Conservation (phyloP, 2,888 invertebrate genomes). For the Agonopterix alstromeriana region DNA sequence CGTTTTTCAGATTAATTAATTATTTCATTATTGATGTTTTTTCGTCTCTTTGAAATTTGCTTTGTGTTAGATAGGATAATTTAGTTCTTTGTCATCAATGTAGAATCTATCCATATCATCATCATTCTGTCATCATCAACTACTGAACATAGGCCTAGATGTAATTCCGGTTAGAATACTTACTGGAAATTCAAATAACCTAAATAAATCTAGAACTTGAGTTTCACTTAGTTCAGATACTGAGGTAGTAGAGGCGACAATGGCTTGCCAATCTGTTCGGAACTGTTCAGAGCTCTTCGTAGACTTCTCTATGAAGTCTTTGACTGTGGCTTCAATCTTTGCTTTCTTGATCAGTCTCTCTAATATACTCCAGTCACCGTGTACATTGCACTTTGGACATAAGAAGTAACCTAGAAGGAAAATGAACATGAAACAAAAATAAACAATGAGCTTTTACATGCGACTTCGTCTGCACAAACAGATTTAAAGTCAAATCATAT, state of each 20-base stretch:
- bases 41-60: no score
- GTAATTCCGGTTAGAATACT: conserved; percentile 20
- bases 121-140: no score
- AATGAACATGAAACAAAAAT: no score
- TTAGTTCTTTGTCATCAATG: no score
- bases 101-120: no score
- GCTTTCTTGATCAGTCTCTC: conserved; percentile 69
- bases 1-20: no score
- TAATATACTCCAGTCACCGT: conserved; percentile 79
- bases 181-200: conserved; percentile 77
- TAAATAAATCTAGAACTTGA: conserved; percentile 59
- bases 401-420: conserved; percentile 80
- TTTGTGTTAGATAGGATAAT: no score
- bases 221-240: conserved; percentile 61
- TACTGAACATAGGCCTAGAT: no score
- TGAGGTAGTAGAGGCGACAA: conserved; percentile 53
- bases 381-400: conserved; percentile 82
- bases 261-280: conserved; percentile 58
- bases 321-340: conserved; percentile 44
- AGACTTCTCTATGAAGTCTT: conserved; percentile 50
- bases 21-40: no score
- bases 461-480: no score
- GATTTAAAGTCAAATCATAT: no score
- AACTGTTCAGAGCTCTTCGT: conserved; percentile 48
- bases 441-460: no score